phyloP scores from a whole-genome alignment of 1,140 invertebrate genomes.

The Pseudomyrmex dendroicus region DNA sequence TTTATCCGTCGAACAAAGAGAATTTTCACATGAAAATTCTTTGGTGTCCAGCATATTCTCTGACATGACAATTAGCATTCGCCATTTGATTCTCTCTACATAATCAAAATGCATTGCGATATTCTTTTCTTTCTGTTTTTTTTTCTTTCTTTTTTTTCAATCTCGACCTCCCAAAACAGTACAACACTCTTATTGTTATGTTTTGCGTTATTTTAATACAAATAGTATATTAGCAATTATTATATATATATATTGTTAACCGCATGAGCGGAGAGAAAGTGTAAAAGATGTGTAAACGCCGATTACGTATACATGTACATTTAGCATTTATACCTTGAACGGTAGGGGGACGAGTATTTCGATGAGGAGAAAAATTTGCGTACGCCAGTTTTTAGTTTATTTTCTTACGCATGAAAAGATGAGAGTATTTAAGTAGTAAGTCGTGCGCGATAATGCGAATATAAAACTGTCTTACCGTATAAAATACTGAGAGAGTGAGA shows the following conservation, averaged over 20 bases:
- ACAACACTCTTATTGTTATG: conserved; percentile 68
- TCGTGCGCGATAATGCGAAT: neutral
- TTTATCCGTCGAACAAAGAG: neutral
- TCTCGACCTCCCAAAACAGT: conserved; percentile 53
- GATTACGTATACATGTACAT: conserved; percentile 54
- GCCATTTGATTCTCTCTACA: conserved; percentile 67
- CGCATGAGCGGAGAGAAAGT: conserved; percentile 3
- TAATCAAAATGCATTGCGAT: conserved; percentile 68
- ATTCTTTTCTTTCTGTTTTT: neutral
- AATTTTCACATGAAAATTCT: conserved; percentile 56
- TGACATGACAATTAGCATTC: conserved; percentile 33
- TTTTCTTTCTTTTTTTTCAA: conserved; percentile 40
- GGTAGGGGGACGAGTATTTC: conserved; percentile 11
- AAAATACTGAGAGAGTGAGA: conserved; percentile 8
- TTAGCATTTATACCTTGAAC: conserved; percentile 62
- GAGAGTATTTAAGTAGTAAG: conserved; percentile 33
- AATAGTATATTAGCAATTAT: conserved; percentile 38
- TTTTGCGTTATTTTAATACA: conserved; percentile 66
- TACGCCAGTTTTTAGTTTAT: conserved; percentile 40
- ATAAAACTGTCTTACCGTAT: conserved; percentile 13
- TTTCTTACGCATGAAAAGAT: conserved; percentile 15
- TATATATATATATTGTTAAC: conserved; percentile 35
- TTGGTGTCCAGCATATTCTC: conserved; percentile 70
- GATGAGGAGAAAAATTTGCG: neutral
- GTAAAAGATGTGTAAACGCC: conserved; percentile 48